phyloP scores from a whole-genome alignment of 2,797 vertebrate species.

The Falco naumanni region DNA sequence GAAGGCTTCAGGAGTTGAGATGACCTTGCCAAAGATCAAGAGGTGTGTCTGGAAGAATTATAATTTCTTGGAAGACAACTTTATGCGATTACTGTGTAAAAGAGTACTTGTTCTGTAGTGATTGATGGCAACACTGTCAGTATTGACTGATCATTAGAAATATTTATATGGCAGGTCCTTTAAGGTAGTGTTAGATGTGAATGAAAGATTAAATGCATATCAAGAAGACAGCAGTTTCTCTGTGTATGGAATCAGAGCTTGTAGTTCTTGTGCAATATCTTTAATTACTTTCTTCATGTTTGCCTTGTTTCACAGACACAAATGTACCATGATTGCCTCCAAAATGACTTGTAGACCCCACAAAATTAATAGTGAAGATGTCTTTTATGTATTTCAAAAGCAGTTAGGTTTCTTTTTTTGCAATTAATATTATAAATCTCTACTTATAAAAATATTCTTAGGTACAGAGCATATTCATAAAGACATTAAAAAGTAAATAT shows the following conservation, averaged over 20 bases:
- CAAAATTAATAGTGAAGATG: background rate
- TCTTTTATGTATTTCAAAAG: background rate
- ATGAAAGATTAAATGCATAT: slow-evolving; percentile 53
- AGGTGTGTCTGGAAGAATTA: slow-evolving; percentile 75
- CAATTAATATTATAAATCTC: background rate
- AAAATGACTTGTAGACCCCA: background rate
- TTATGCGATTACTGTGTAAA: slow-evolving; percentile 74
- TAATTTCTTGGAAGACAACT: slow-evolving; percentile 70
- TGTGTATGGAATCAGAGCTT: background rate
- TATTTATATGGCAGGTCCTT: slow-evolving; percentile 74
- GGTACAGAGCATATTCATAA: background rate
- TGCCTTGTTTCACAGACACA: background rate
- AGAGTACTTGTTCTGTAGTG: slow-evolving; percentile 72
- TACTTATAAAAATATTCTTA: background rate
- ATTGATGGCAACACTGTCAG: slow-evolving; percentile 68
- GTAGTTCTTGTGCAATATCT: slow-evolving; percentile 1
- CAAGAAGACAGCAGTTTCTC: background rate
- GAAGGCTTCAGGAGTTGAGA: slow-evolving; percentile 37
- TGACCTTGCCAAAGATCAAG: slow-evolving; percentile 75
- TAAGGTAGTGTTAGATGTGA: slow-evolving; percentile 46
- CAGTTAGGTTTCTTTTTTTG: background rate
- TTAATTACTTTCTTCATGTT: slow-evolving; percentile 42
- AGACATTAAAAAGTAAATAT: background rate
- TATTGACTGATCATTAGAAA: slow-evolving; percentile 78
- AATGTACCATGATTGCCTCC: background rate